Conservation (phyloP, 1,140 invertebrate genomes). For the Nasonia longicornis region DNA sequence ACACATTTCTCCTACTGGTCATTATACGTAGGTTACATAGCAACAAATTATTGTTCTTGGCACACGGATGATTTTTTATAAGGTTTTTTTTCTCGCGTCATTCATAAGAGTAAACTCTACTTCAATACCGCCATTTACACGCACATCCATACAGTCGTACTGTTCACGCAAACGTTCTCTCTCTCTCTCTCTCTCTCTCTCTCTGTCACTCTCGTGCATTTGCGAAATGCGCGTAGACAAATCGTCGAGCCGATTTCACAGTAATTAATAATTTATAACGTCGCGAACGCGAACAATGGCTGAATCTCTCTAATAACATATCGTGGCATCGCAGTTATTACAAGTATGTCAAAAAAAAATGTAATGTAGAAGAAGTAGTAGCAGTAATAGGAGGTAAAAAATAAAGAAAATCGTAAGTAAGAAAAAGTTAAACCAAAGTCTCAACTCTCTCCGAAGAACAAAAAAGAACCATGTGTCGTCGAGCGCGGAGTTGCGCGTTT, state of each 20-base stretch:
- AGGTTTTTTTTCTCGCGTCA: neutral
- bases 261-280: constrained; percentile 41
- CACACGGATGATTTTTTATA: constrained; percentile 50
- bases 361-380: neutral
- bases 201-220: neutral
- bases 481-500: neutral
- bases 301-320: constrained; percentile 29
- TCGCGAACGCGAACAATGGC: constrained; percentile 42
- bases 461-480: constrained; percentile 34
- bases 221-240: constrained; percentile 24
- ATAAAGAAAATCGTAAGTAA: constrained; percentile 40
- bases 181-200: too few relatives aligned
- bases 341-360: constrained; percentile 33
- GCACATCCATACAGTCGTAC: neutral
- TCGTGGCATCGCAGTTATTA: constrained; percentile 33
- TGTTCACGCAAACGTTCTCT: constrained; percentile 18
- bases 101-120: constrained; percentile 27
- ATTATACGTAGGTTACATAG: constrained; percentile 47
- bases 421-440: constrained; percentile 46
- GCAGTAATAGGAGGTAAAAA: constrained; percentile 33
- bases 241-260: constrained; percentile 15
- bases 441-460: constrained; percentile 44
- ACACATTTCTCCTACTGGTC: constrained; percentile 39
- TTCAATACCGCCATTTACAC: constrained; percentile 26
- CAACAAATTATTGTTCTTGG: constrained; percentile 60